Evolutionary conservation across 2,113 vertebrate species (phyloP).

Genomic region (Ictidomys tridecemlineatus): DNA sequence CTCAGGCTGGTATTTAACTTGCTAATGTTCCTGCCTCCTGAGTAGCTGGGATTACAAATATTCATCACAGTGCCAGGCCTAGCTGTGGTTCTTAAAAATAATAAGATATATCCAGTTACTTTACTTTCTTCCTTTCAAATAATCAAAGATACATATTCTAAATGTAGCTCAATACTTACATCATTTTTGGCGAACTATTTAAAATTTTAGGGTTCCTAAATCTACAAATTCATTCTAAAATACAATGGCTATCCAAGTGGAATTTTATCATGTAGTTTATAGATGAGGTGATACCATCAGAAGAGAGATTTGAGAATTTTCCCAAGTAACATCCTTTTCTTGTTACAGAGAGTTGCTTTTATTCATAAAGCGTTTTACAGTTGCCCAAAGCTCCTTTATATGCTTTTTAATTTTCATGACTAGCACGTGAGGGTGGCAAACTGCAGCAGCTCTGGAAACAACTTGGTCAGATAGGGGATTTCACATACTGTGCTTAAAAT

Average conservation of each 20-base stretch:
- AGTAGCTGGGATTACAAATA: no score
- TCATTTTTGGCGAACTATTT: background rate
- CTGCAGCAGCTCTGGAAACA: background rate
- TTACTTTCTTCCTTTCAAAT: background rate
- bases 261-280: background rate
- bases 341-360: background rate
- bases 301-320: constrained; percentile 2
- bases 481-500: background rate
- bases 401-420: constrained; percentile 16
- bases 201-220: background rate
- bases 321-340: background rate
- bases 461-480: background rate
- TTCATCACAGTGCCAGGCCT: no score
- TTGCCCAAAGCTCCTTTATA: background rate
- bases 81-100: background rate
- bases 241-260: background rate
- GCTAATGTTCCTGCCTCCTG: no score
- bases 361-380: background rate
- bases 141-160: background rate
- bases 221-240: background rate
- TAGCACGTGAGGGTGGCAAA: background rate
- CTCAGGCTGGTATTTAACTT: no score
- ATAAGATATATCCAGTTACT: background rate
- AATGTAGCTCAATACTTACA: background rate
- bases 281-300: background rate